Conservation (phyloP, 2,888 invertebrate genomes). For the Plutella xylostella region DNA sequence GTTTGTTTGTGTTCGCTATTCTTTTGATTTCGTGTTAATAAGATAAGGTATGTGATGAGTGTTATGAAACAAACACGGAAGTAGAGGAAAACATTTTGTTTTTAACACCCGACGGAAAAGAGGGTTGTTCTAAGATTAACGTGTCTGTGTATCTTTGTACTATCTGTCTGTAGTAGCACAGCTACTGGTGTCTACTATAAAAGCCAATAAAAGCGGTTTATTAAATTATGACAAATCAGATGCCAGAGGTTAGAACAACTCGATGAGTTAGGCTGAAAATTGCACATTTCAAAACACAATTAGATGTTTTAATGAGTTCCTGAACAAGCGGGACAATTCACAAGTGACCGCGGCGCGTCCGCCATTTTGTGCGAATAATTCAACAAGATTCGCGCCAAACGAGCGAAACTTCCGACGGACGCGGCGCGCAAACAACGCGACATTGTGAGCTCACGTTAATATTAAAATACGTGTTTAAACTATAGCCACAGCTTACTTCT, state of each 20-base stretch:
- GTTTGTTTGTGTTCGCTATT: too few species aligned
- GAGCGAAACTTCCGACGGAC: constrained; percentile 24
- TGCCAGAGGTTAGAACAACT: too few species aligned
- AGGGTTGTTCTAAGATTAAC: too few species aligned
- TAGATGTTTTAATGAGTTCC: neutral
- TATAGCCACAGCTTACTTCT: constrained; percentile 13
- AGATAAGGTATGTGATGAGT: too few species aligned
- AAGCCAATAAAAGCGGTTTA: too few species aligned
- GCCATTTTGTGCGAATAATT: constrained; percentile 58
- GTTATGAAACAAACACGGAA: too few species aligned
- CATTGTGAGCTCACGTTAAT: constrained; percentile 32
- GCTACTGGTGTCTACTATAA: too few species aligned
- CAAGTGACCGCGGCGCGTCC: constrained; percentile 33
- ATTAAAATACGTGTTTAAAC: constrained; percentile 29
- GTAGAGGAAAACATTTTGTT: too few species aligned
- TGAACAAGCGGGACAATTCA: constrained; percentile 25
- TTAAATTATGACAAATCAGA: too few species aligned
- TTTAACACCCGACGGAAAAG: too few species aligned
- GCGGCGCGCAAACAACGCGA: constrained; percentile 21
- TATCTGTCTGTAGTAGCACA: neutral
- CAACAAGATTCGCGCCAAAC: constrained; percentile 40
- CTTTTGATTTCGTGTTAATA: too few species aligned
- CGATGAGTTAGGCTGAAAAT: too few species aligned
- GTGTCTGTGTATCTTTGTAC: neutral
- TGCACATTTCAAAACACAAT: neutral